phyloP scores from a whole-genome alignment of 2,888 invertebrate species.

The Notodromas monacha region DNA sequence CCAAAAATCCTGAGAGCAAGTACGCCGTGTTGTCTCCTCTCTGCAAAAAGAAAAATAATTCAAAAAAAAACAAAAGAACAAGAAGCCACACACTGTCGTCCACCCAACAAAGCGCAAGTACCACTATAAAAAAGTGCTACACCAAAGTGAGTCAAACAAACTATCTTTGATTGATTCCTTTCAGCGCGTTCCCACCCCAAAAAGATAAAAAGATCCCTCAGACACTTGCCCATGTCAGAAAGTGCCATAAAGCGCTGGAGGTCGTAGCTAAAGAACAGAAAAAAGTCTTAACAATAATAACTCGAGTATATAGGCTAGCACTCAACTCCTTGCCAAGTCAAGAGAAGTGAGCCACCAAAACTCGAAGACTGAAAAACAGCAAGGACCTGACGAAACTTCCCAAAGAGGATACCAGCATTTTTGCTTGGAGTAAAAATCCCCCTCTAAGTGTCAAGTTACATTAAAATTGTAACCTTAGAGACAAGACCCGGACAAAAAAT shows the following conservation, averaged over 20 bases:
- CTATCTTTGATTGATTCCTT: too few species aligned
- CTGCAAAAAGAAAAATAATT: too few species aligned
- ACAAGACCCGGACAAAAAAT: conserved; percentile 4
- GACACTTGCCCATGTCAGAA: too few species aligned
- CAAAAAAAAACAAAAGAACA: too few species aligned
- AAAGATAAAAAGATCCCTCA: too few species aligned
- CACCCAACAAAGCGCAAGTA: too few species aligned
- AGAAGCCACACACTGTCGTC: too few species aligned
- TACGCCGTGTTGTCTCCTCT: too few species aligned
- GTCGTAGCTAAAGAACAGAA: conserved; percentile 2
- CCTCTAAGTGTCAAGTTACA: conserved; percentile 4
- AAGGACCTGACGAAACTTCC: conserved; percentile 1
- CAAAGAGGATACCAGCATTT: conserved; percentile 4
- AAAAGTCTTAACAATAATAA: conserved; percentile 1
- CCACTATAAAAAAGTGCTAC: too few species aligned
- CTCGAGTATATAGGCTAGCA: conserved; percentile 4
- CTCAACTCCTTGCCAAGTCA: conserved; percentile 2
- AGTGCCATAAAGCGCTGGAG: conserved; percentile 1
- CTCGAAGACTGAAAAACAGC: conserved; percentile 4
- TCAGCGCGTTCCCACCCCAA: too few species aligned
- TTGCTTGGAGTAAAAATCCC: conserved; percentile 4
- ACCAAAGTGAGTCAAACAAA: too few species aligned
- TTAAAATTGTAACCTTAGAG: conserved; percentile 4
- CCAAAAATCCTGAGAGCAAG: too few species aligned
- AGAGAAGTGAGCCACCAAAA: conserved; percentile 2